Evolutionary conservation across 1,140 invertebrate genomes (phyloP), one percentile per base, ranked within the genome.

Genomic region (Bombus superbus): DNA sequence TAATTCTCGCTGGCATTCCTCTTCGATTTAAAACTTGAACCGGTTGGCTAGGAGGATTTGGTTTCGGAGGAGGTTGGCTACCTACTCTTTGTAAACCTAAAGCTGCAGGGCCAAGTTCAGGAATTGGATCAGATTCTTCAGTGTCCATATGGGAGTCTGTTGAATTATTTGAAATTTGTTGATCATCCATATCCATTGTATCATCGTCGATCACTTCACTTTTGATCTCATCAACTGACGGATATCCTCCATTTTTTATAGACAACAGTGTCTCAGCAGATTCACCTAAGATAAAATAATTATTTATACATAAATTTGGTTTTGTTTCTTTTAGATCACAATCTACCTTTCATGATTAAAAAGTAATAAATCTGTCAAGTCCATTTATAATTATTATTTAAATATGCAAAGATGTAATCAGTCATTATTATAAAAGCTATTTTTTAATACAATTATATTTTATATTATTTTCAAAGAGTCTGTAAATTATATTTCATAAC

Each of bases 1-100:
- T 96, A 81, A 98, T 98, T 86, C 98, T 96, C 5, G 97, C 97
- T 75, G 98, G 98, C 97, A 98, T 98, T 72, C 98, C 98, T 93
- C 98, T 96, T 18, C 97, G 96, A 94, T 98, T 98, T 4, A 98
- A 94, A 81, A 97, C 97, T 93, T 97, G 97, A 18, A 97, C 96
- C 2, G 97, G 97, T 91, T 97, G 96, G 84, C 96, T 96, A 62
- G 96, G 96, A 59, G 96, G 95, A 84, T 93, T 94, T 72, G 97
- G 96, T 94, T 97, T 97, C 69, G 97, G 96, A 66, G 97, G 97
- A 88, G 96, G 96, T 78, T 96, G 96, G 25, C 97, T 97, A 22
- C 97, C 97, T 69, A 98, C 97, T 93, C 97, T 96, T 91, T 98
- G 97, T 4, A 98, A 94, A 6, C 97, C 97, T 66, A 98, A 95